Evolutionary conservation across 2,888 invertebrate species (phyloP).

Genomic region (Eurytoma californica): DNA sequence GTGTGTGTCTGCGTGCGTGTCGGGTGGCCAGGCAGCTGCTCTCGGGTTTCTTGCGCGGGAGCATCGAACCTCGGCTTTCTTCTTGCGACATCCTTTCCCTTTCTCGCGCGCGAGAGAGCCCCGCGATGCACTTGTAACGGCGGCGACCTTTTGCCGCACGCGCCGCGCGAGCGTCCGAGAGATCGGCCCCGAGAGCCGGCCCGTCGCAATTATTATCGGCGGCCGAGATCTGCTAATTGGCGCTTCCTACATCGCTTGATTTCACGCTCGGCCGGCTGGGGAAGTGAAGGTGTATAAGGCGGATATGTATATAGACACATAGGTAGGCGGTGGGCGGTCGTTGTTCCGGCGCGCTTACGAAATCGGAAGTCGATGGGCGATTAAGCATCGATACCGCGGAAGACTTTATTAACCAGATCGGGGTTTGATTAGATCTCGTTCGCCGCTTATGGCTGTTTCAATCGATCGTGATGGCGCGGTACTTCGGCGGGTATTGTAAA

Average conservation of each 20-base stretch:
- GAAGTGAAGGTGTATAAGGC: too few relatives aligned
- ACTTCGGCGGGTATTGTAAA: too few relatives aligned
- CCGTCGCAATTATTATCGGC: not conserved
- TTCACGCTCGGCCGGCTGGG: not conserved
- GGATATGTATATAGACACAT: too few relatives aligned
- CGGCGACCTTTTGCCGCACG: slow-evolving; percentile 31
- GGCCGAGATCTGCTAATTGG: slow-evolving; percentile 4
- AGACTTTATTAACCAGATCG: not conserved
- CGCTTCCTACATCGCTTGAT: slow-evolving; percentile 7
- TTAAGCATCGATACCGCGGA: not conserved
- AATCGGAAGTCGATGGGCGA: slow-evolving; percentile 3
- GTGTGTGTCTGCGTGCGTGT: not conserved
- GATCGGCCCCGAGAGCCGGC: not conserved
- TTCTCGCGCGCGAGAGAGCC: slow-evolving; percentile 26
- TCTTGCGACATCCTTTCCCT: slow-evolving; percentile 52
- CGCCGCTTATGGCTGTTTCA: not conserved
- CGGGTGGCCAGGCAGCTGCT: not conserved
- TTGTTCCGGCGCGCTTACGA: not conserved
- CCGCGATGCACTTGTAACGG: not conserved
- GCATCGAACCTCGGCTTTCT: slow-evolving; percentile 48
- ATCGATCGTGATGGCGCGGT: too few relatives aligned
- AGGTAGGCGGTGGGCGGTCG: not conserved
- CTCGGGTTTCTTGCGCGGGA: slow-evolving; percentile 14
- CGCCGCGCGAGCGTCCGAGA: not conserved
- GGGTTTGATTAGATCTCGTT: not conserved